These are phyloP conservation scores for Drosophila tristis DNA, from an alignment of 1,140 invertebrate species.

Conservation along the genomic window DNA sequence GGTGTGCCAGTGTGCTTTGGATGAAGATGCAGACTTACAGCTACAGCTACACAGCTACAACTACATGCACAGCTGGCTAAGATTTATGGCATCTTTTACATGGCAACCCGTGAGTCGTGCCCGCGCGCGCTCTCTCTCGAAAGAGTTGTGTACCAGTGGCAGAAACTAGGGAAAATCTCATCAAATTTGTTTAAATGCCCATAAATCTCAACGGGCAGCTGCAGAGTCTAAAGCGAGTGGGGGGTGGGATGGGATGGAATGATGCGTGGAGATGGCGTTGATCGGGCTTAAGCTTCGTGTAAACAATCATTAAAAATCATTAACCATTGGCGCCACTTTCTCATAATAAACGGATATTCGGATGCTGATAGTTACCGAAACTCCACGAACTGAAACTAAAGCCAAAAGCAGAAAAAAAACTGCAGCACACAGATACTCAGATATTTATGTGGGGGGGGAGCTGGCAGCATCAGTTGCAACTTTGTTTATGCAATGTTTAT, in stretches of 20 bases:
- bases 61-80: constrained; percentile 52
- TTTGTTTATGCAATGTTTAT: constrained; percentile 56
- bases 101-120: constrained; percentile 6
- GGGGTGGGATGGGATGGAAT: neutral
- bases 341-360: constrained; percentile 67
- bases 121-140: neutral
- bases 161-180: constrained; percentile 64
- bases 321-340: constrained; percentile 81
- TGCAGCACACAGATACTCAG: no score
- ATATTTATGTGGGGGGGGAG: no score
- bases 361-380: neutral
- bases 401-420: no score
- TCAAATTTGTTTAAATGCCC: constrained; percentile 82
- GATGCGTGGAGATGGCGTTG: neutral
- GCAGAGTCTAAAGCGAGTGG: constrained; percentile 22
- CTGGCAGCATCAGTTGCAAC: neutral
- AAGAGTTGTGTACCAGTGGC: constrained; percentile 55
- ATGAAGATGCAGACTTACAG: neutral
- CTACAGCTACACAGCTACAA: neutral
- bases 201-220: constrained; percentile 75
- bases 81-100: constrained; percentile 80
- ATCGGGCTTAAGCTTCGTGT: constrained; percentile 48
- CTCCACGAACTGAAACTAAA: constrained; percentile 20
- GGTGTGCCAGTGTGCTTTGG: neutral
- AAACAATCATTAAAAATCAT: constrained; percentile 69